Evolutionary conservation across 2,797 vertebrate genomes (phyloP).

Genomic region (Agapornis canus): DNA sequence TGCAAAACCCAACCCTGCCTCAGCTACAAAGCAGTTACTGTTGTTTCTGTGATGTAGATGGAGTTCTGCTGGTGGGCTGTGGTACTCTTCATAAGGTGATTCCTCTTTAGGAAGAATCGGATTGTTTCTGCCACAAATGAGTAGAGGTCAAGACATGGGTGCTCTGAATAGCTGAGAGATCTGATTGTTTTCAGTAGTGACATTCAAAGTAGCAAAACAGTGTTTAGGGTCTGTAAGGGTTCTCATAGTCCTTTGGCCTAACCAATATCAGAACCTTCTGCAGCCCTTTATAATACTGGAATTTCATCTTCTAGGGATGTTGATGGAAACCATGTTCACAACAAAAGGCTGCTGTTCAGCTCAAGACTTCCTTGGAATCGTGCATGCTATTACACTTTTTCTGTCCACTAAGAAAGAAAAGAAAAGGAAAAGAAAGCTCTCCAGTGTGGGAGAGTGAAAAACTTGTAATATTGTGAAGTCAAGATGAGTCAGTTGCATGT

Average conservation of each 20-base stretch:
- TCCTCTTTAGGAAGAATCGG: neutral
- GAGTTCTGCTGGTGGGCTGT: neutral
- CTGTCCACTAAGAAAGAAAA: neutral
- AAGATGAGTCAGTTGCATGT: neutral
- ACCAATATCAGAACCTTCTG: neutral
- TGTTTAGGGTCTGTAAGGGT: neutral
- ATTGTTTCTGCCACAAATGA: neutral
- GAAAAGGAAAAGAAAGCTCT: neutral
- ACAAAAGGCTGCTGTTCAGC: neutral
- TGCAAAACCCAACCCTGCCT: neutral
- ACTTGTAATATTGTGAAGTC: neutral
- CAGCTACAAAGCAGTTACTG: neutral
- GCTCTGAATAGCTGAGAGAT: neutral
- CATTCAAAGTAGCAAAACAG: neutral
- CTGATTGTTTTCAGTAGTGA: neutral
- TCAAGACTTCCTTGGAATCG: rapidly evolving
- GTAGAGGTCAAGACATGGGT: neutral
- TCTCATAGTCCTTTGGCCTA: neutral
- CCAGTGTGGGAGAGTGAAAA: neutral
- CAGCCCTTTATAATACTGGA: neutral
- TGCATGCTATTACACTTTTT: rapidly evolving
- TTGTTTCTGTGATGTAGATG: neutral
- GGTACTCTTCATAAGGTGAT: neutral
- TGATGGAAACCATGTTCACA: neutral
- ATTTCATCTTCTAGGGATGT: neutral